Evolutionary conservation across 2,888 invertebrate genomes (phyloP).

Genomic region (Nomada fabriciana): DNA sequence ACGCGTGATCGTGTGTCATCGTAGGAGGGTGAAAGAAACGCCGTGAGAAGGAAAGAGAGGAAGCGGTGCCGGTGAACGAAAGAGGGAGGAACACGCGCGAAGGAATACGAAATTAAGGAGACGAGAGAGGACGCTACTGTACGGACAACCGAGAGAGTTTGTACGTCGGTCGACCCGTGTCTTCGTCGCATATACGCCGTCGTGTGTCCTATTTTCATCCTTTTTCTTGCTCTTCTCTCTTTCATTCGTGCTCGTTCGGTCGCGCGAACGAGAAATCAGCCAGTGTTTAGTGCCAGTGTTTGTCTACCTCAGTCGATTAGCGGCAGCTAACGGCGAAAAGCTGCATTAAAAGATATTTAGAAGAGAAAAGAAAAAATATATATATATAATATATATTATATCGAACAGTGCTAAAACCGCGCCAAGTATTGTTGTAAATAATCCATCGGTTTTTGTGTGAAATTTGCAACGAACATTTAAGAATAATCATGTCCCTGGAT

Average conservation of each 20-base stretch:
- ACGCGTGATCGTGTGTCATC: constrained; percentile 35
- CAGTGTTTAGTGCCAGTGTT: constrained; percentile 76
- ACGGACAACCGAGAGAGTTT: constrained; percentile 47
- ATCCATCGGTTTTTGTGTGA: constrained; percentile 56
- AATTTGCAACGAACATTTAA: constrained; percentile 35
- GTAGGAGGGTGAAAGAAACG: constrained; percentile 43
- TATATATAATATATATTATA: constrained; percentile 66
- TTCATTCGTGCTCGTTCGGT: constrained; percentile 52
- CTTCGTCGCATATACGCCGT: constrained; percentile 48
- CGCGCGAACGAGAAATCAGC: constrained; percentile 61
- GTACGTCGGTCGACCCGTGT: constrained; percentile 49
- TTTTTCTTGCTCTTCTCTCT: constrained; percentile 61
- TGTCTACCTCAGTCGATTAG: constrained; percentile 72
- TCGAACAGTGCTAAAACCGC: constrained; percentile 61
- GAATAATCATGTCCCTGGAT: constrained; percentile 79
- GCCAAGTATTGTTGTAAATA: constrained; percentile 59
- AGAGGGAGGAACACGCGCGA: constrained; percentile 70
- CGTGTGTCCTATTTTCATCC: constrained; percentile 66
- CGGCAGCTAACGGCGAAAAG: constrained; percentile 62
- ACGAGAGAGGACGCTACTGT: constrained; percentile 64
- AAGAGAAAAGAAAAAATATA: constrained; percentile 53
- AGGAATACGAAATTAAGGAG: constrained; percentile 69
- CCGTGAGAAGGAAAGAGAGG: constrained; percentile 39
- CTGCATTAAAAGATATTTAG: constrained; percentile 64
- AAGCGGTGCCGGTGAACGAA: constrained; percentile 47